Conservation (phyloP, 1,140 invertebrate species). For the Calliopsis andreniformis region DNA sequence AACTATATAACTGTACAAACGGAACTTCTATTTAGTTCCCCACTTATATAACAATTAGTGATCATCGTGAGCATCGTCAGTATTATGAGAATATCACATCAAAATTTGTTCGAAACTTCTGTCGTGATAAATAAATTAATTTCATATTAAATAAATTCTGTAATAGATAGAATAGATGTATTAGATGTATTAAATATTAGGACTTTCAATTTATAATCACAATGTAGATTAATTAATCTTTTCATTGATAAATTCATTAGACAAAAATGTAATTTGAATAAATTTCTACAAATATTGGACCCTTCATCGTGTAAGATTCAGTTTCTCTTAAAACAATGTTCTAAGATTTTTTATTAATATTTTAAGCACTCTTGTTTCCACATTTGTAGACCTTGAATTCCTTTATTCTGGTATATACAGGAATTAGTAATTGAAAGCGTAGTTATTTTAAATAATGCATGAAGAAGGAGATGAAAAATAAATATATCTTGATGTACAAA, state of each 20-base stretch:
- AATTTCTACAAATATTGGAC: slow-evolving; percentile 51
- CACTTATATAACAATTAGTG: slow-evolving; percentile 59
- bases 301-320: slow-evolving; percentile 35
- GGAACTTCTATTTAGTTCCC: slow-evolving; percentile 64
- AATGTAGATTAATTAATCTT: slow-evolving; percentile 19
- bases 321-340: slow-evolving; percentile 5
- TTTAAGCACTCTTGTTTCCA: slow-evolving; percentile 9
- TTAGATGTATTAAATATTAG: not conserved
- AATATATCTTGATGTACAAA: slow-evolving; percentile 9
- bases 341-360: slow-evolving; percentile 6
- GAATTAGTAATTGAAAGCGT: not conserved
- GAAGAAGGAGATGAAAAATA: not conserved
- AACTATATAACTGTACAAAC: slow-evolving; percentile 76
- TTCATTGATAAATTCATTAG: not conserved
- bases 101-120: not conserved
- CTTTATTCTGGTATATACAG: too few species aligned
- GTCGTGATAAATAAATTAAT: not conserved
- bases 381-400: not conserved
- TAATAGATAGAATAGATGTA: not conserved
- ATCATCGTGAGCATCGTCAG: slow-evolving; percentile 60
- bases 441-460: slow-evolving; percentile 3
- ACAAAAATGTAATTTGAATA: slow-evolving; percentile 13
- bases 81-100: slow-evolving; percentile 40
- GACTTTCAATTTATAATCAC: not conserved
- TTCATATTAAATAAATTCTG: slow-evolving; percentile 3